A percentile compares a stretch with the other conserved stretches of the same genome.
Evolutionary conservation across 2,888 invertebrate genomes (phyloP).

Genomic region (Eristalis arbustorum): DNA sequence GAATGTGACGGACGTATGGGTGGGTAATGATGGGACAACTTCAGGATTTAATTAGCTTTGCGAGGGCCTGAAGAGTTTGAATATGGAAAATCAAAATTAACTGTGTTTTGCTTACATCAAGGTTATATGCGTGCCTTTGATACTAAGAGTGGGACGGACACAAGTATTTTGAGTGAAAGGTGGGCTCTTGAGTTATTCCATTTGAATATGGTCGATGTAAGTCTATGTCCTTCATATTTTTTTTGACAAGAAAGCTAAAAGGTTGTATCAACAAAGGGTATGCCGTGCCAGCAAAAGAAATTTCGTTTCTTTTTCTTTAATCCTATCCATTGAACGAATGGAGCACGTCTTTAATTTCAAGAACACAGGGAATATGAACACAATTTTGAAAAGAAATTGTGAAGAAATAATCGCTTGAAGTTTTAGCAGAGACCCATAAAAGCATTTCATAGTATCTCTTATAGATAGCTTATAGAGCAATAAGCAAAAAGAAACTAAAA

Average conservation of each 20-base stretch:
- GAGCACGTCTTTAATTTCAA: no score
- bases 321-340: no score
- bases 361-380: no score
- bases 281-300: background rate
- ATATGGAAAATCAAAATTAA: background rate
- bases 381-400: no score
- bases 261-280: background rate
- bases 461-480: no score
- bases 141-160: background rate
- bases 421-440: no score
- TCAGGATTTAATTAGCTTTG: background rate
- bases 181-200: background rate
- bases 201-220: background rate
- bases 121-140: background rate
- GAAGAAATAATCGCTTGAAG: no score
- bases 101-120: background rate
- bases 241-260: background rate
- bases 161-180: background rate
- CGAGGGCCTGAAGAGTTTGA: background rate
- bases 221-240: background rate
- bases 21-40: background rate
- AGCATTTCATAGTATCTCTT: no score
- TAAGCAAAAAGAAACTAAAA: no score
- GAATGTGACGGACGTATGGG: background rate
- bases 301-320: background rate